phyloP scores from a whole-genome alignment of 2,113 vertebrate species.

The Pachycephala philippinensis region DNA sequence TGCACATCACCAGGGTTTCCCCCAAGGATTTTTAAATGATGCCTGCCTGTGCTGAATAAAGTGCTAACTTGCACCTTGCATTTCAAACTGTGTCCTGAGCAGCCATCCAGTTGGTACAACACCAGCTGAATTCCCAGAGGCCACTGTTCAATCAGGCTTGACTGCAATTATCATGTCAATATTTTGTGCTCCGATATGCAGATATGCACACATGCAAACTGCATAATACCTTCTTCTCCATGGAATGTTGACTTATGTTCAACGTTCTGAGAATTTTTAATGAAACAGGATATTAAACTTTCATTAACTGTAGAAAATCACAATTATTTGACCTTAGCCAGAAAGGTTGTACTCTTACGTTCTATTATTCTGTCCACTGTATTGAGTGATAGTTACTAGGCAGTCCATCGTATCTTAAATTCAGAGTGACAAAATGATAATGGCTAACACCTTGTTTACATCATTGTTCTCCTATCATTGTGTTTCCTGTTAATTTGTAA shows the following conservation, averaged over 20 bases:
- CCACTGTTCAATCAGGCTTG: slow-evolving; percentile 83
- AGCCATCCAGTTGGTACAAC: slow-evolving; percentile 90
- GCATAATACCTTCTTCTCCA: slow-evolving; percentile 82
- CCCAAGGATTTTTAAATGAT: slow-evolving; percentile 88
- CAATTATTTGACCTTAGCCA: slow-evolving; percentile 68
- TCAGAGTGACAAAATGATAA: neutral
- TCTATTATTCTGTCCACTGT: slow-evolving; percentile 2
- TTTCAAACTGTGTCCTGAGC: slow-evolving; percentile 91
- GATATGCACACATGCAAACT: slow-evolving; percentile 84
- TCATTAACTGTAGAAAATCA: slow-evolving; percentile 68
- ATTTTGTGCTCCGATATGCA: slow-evolving; percentile 86
- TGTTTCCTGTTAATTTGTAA: neutral
- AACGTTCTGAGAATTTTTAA: slow-evolving; percentile 79
- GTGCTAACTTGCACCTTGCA: slow-evolving; percentile 88
- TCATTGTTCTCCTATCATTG: neutral
- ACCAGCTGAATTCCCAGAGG: slow-evolving; percentile 87
- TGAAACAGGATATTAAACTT: slow-evolving; percentile 75
- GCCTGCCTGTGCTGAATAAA: slow-evolving; percentile 86
- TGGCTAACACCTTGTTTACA: neutral
- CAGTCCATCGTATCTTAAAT: neutral
- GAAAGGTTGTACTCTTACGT: slow-evolving; percentile 28
- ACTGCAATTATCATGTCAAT: slow-evolving; percentile 99
- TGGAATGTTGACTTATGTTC: slow-evolving; percentile 79
- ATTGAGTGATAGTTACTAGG: neutral
- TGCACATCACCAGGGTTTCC: slow-evolving; percentile 83